Percentiles rank a stretch among this genome's conserved stretches.
Evolutionary conservation across 2,113 vertebrate species (phyloP).

Genomic region (Phoxinus phoxinus): DNA sequence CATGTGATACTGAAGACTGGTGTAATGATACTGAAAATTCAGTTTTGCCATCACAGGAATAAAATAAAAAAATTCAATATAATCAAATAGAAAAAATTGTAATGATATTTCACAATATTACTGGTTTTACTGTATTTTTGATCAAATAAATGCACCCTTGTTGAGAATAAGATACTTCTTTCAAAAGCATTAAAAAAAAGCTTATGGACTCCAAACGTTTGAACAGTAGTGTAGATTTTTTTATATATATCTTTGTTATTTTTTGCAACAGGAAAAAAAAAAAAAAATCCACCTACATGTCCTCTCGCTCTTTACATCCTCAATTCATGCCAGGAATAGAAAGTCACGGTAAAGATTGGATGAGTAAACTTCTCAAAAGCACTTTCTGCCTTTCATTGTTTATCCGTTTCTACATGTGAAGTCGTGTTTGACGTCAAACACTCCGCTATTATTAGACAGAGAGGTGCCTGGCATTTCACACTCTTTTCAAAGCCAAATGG

Average conservation of each 20-base stretch:
- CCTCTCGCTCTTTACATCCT: background rate
- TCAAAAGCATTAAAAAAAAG: background rate
- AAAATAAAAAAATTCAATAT: background rate
- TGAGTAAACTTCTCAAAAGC: conserved; percentile 20
- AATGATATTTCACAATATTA: background rate
- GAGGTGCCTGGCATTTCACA: conserved; percentile 24
- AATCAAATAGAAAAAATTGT: background rate
- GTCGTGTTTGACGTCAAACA: conserved; percentile 24
- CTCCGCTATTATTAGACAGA: conserved; percentile 9
- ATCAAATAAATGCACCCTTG: background rate
- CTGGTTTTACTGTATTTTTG: background rate
- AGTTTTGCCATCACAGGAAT: too few species aligned
- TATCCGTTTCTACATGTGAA: conserved; percentile 24
- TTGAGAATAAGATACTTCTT: background rate
- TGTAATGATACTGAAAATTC: background rate
- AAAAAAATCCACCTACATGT: background rate
- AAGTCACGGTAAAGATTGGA: background rate
- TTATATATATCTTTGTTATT: background rate
- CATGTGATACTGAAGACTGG: background rate
- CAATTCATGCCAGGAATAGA: conserved; percentile 7
- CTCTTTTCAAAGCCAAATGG: conserved; percentile 32
- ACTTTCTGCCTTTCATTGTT: conserved; percentile 22
- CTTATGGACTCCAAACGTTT: background rate
- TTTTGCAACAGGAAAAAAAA: background rate
- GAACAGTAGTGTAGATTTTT: background rate